Base-by-base conservation (phyloP, 1,140 invertebrate species). In the Papilio aristodemus region DNA sequence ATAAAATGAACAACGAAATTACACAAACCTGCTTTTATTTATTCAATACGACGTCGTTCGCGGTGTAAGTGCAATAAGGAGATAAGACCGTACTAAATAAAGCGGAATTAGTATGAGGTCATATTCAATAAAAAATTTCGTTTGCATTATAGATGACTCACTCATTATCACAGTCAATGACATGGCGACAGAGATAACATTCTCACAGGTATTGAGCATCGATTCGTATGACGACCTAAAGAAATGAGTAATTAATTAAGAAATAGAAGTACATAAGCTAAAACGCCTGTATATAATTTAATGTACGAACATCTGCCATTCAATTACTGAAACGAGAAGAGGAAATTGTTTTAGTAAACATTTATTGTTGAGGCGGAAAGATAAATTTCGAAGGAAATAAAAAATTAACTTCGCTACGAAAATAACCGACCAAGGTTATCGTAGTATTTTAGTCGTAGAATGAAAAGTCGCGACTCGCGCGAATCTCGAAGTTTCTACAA, bases 311-410 rank as follows among this genome's bases (percentile, higher is more conserved):
- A 39, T 10, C 19, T 46, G 27, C 6, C 27, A 46, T 19, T 50
- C 17, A 50, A 50, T 50, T 22, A 54, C 10, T 22, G 17, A 54
- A 54, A 54, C 46, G 46, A 54, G 19, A 25, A 25, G 17, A 22
- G 46, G 46, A 25, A 54, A 25, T 54, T 13, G 46, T 22, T 22
- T 54, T 4, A 22, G 46, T 54, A 54, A 54, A 54, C 46, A 54
- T 54, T n/a, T 54, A 25, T 54, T 54, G 19, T 54, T 54, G 22
- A 54, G 17, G 1, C 46, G 46, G 19, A 13, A 25, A 54, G 46
- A 54, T 54, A 54, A 54, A 54, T 54, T 54, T 54, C 19, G 46
- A 54, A 54, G 46, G 46, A 54, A 54, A 19, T 22, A 54, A 54
- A 54, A 22, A 22, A 50, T 8, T 22, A 54, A 22, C 46, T 11